Evolutionary conservation across 2,113 vertebrate species (phyloP).

Genomic region (Ia io): DNA sequence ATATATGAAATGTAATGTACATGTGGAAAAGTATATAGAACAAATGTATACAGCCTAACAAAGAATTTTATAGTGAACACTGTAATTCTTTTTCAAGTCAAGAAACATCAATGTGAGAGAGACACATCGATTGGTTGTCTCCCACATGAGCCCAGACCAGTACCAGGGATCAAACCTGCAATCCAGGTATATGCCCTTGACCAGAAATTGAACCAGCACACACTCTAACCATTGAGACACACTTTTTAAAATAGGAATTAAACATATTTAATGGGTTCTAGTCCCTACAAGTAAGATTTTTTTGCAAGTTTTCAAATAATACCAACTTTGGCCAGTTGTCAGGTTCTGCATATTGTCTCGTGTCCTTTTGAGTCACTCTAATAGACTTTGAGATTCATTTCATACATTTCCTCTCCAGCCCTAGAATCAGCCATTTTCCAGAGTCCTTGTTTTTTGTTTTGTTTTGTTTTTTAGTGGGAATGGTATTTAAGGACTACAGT

Average conservation of each 20-base stretch:
- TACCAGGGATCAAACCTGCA: too few relatives aligned
- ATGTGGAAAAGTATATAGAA: neutral
- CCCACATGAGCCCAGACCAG: too few relatives aligned
- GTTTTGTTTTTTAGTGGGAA: neutral
- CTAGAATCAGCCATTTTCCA: neutral
- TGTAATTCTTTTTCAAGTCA: slow-evolving; percentile 4
- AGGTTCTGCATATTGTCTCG: neutral
- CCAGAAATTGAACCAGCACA: too few relatives aligned
- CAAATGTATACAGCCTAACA: neutral
- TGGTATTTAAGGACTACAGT: neutral
- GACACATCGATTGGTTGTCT: too few relatives aligned
- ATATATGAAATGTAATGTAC: neutral
- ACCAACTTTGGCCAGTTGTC: neutral
- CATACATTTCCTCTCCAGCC: neutral
- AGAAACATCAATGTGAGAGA: neutral
- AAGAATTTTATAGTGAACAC: neutral
- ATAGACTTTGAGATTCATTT: neutral
- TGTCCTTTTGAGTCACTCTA: neutral
- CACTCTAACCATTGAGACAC: too few relatives aligned
- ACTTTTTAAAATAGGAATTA: neutral
- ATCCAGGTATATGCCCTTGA: too few relatives aligned
- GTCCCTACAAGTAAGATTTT: neutral
- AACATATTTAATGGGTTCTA: neutral
- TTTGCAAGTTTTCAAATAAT: neutral
- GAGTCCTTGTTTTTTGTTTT: neutral